Evolutionary conservation across 2,113 vertebrate species (phyloP).

Genomic region (Rhinopithecus roxellana): DNA sequence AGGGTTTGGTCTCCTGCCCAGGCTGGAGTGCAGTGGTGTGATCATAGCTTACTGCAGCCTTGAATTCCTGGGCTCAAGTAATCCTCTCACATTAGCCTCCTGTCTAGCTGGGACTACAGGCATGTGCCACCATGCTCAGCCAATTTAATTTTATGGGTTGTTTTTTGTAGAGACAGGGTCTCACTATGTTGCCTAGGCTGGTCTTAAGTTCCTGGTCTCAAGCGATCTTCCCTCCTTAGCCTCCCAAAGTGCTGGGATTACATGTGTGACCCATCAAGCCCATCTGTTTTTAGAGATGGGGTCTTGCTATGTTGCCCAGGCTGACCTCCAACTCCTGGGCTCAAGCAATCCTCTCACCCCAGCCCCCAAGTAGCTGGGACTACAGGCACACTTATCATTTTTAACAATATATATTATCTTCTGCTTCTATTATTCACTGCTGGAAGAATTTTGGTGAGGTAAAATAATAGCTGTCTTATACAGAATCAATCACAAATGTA

Average conservation of each 20-base stretch:
- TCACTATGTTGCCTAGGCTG: background rate
- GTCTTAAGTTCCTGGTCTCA: background rate
- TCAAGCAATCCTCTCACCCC: background rate
- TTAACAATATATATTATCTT: background rate
- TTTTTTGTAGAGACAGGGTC: background rate
- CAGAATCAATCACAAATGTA: background rate
- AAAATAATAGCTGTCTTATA: background rate
- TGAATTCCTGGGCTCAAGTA: too few species aligned
- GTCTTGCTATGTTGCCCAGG: background rate
- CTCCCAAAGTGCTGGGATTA: background rate
- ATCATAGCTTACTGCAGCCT: too few species aligned
- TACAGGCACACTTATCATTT: background rate
- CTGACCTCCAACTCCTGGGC: background rate
- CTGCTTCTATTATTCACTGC: background rate
- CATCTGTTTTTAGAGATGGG: background rate
- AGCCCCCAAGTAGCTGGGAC: background rate
- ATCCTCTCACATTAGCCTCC: too few species aligned
- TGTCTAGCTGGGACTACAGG: too few species aligned
- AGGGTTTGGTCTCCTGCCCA: too few species aligned
- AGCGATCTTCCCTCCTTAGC: background rate
- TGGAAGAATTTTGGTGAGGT: background rate
- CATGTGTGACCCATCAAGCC: background rate
- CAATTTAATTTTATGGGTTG: too few species aligned
- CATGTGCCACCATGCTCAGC: too few species aligned
- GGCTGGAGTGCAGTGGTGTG: too few species aligned